Percentiles rank a stretch among this genome's conserved stretches.
These are phyloP conservation scores for Pachycephala philippinensis DNA, from an alignment of 2,113 vertebrate species.

Conservation along the genomic window DNA sequence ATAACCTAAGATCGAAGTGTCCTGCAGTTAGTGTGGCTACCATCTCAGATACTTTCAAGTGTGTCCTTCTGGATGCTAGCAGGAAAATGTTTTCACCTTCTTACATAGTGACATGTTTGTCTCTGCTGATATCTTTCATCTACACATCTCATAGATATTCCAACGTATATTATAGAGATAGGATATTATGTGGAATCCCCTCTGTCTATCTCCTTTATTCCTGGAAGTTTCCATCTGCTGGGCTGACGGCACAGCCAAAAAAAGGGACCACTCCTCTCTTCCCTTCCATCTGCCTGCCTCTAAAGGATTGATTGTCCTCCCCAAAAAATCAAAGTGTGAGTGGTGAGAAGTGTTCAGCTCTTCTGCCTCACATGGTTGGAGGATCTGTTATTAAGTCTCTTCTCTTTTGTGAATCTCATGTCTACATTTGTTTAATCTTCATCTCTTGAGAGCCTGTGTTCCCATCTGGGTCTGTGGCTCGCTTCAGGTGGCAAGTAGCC, in stretches of 20 bases:
- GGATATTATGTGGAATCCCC: background rate
- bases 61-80: background rate
- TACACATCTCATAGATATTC: background rate
- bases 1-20: background rate
- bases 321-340: background rate
- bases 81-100: background rate
- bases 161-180: background rate
- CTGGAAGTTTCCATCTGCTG: background rate
- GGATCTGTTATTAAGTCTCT: background rate
- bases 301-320: background rate
- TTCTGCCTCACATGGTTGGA: background rate
- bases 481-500: background rate
- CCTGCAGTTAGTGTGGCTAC: background rate
- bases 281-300: background rate
- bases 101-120: background rate
- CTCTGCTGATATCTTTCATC: background rate
- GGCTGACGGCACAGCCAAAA: background rate
- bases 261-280: background rate
- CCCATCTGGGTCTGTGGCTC: accelerated
- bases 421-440: background rate
- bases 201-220: background rate
- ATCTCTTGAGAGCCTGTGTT: background rate
- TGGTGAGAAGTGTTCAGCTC: background rate
- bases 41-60: background rate
- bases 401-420: background rate